These are phyloP conservation scores for Leptoclinus maculatus DNA, from an alignment of 2,797 vertebrate species.

Conservation along the genomic window DNA sequence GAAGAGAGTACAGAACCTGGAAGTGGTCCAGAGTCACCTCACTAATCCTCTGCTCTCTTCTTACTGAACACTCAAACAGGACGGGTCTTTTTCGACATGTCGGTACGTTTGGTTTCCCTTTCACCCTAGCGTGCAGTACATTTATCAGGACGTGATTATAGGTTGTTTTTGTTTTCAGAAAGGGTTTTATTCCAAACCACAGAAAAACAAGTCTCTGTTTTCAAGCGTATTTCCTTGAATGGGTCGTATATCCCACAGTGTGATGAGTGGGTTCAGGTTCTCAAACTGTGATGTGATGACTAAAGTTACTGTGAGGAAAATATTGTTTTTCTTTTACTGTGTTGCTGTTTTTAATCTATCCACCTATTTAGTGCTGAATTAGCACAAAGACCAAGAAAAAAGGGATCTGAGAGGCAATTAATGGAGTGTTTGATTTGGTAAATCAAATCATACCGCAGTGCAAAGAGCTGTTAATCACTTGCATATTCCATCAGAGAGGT, in stretches of 20 bases:
- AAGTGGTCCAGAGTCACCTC: slow-evolving; percentile 37
- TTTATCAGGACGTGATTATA: not conserved
- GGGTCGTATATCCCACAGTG: not conserved
- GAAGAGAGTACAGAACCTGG: slow-evolving; percentile 18
- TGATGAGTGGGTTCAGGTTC: not conserved
- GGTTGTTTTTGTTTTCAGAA: not conserved
- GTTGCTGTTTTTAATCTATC: not conserved
- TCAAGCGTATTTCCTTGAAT: not conserved
- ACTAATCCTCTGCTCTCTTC: slow-evolving; percentile 7
- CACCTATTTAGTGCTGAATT: not conserved
- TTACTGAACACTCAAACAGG: not conserved
- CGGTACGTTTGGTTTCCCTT: not conserved
- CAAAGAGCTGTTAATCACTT: slow-evolving; percentile 11
- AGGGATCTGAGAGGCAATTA: not conserved
- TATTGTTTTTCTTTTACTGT: not conserved
- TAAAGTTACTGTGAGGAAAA: no score
- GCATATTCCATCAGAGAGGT: not conserved
- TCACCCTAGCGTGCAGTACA: not conserved
- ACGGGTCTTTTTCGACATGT: not conserved
- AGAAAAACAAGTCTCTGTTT: not conserved
- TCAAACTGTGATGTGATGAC: not conserved
- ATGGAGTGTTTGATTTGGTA: slow-evolving; percentile 5
- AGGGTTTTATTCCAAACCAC: not conserved
- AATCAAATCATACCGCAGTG: not conserved
- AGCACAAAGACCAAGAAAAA: not conserved